These are phyloP conservation scores for Gasterosteus aculeatus DNA, from an alignment of 2,113 vertebrate genomes.

Conservation along the genomic window DNA sequence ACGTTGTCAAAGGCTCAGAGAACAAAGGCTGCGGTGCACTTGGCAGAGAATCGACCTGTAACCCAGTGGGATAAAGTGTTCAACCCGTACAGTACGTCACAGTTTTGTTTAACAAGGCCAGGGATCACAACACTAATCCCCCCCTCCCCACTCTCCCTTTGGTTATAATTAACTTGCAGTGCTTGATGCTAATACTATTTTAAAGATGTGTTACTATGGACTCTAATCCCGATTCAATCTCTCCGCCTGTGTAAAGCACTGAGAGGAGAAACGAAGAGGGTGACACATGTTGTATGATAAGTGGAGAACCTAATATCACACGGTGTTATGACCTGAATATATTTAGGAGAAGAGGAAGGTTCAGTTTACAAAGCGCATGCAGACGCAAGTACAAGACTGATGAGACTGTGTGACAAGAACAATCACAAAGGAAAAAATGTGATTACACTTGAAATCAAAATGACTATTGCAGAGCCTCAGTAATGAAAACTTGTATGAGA, in stretches of 20 bases:
- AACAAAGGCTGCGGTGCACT: constrained; percentile 37
- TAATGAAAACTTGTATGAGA: not conserved
- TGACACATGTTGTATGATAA: constrained; percentile 4
- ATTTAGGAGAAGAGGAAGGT: constrained; percentile 2
- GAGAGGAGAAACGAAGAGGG: not conserved
- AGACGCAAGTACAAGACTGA: not conserved
- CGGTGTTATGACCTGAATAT: constrained; percentile 5
- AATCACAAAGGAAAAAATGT: not conserved
- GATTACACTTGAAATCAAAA: not conserved
- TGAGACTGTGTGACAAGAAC: not conserved
- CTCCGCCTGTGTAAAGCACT: constrained; percentile 27
- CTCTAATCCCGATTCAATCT: constrained; percentile 55
- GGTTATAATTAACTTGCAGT: constrained; percentile 68
- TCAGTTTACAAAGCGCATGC: not conserved
- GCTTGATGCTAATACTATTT: constrained; percentile 56
- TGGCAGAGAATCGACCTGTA: constrained; percentile 41
- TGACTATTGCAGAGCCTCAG: constrained; percentile 1
- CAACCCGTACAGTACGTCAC: constrained; percentile 53
- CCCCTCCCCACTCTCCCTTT: constrained; percentile 67
- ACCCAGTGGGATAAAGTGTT: constrained; percentile 60
- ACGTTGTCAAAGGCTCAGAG: constrained; percentile 31
- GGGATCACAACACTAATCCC: constrained; percentile 88
- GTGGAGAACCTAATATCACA: constrained; percentile 14
- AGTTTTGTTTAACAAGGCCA: constrained; percentile 73
- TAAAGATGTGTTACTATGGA: constrained; percentile 57